Base-by-base conservation (phyloP, 2,888 invertebrate species). In the Orchesellides sinensis region DNA sequence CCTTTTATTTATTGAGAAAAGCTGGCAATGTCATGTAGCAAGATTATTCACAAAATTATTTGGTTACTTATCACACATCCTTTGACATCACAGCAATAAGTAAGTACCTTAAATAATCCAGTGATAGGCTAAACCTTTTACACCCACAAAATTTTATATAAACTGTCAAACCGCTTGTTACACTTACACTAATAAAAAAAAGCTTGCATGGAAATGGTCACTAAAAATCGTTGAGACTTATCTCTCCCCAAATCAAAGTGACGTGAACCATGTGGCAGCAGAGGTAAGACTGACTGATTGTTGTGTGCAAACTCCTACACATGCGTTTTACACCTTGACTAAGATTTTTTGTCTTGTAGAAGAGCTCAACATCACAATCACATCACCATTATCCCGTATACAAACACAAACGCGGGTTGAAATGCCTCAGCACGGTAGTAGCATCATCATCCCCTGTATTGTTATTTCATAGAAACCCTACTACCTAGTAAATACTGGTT, bases 201-300 rank as follows among this genome's bases (percentile, higher is more conserved):
- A 54, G 10, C 23, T 17, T 12, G 35, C 10, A 63, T n/a, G 17
- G n/a, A n/a, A 32, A 32, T n/a, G n/a, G n/a, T n/a, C n/a, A n/a
- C n/a, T n/a, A n/a, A n/a, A n/a, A n/a, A n/a, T n/a, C 35, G 35
- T 35, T 35, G 35, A 35, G 35, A 8, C 35, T 12, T 35, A 5
- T 35, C 35, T 12, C 12, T n/a, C n/a, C n/a, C n/a, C n/a, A n/a
- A n/a, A n/a, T 10, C 40, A 8, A 5, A 40, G 59, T 68, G 78
- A 78, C 69, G 70, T 59, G 78, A 78, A 78, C 78, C 78, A 78
- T 78, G 78, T 78, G 78, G 78, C 19, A 47, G 78, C 78, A 68
- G 54, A 78, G 78, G 49, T 59, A 78, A 69, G 59, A 78, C 78
- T 78, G 78, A 10, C 17, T 23, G 17, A 52, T 32, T 65, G 63